Evolutionary conservation across 2,888 invertebrate genomes (phyloP).

Genomic region (Drosophila kanekoi): DNA sequence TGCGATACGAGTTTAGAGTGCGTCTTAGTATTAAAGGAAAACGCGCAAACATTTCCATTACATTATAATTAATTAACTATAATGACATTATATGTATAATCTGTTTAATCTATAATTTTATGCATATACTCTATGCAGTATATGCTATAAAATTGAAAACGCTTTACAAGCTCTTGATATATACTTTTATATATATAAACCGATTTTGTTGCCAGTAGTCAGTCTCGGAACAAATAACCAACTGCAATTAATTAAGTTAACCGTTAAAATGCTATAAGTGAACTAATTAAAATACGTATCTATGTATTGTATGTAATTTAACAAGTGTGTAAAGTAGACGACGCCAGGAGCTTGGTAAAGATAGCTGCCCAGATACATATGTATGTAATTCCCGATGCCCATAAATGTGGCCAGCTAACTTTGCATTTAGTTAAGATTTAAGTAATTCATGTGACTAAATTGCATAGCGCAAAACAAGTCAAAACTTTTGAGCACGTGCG

Average conservation of each 20-base stretch:
- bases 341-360: constrained; percentile 46
- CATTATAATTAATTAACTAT: constrained; percentile 58
- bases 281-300: constrained; percentile 60
- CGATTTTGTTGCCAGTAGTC: constrained; percentile 78
- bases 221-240: constrained; percentile 67
- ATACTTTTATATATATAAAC: constrained; percentile 41
- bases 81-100: constrained; percentile 49
- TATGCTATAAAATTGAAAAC: constrained; percentile 37
- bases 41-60: constrained; percentile 73
- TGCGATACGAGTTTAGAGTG: constrained; percentile 43
- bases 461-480: constrained; percentile 42
- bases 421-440: constrained; percentile 55
- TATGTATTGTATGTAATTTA: constrained; percentile 46
- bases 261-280: constrained; percentile 56
- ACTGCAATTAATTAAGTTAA: constrained; percentile 69
- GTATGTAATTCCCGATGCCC: constrained; percentile 24
- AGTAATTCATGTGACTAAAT: constrained; percentile 37
- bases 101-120: constrained; percentile 27
- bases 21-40: constrained; percentile 72
- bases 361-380: constrained; percentile 37
- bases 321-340: constrained; percentile 58
- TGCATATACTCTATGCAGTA: constrained; percentile 32
- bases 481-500: not conserved
- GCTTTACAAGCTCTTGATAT: constrained; percentile 61
- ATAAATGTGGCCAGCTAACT: constrained; percentile 39